Evolutionary conservation across 2,113 vertebrate species (phyloP).

Genomic region (Fregata magnificens): DNA sequence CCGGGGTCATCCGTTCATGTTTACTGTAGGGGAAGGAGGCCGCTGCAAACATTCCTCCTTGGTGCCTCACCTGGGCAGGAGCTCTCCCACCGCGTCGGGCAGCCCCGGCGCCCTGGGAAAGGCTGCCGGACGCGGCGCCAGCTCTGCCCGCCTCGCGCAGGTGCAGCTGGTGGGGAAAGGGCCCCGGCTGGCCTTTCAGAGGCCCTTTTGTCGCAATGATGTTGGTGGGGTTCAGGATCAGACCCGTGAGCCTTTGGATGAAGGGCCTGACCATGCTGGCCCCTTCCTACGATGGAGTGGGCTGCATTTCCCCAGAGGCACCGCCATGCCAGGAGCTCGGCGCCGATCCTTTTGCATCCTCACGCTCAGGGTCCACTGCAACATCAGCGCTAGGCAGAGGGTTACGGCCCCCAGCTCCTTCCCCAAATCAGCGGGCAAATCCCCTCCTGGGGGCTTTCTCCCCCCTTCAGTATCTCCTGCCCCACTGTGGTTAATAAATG

Average conservation of each 20-base stretch:
- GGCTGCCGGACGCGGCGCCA: accelerated
- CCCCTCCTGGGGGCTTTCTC: not conserved
- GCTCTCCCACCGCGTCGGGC: not conserved
- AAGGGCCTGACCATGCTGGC: not conserved
- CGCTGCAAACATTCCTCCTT: not conserved
- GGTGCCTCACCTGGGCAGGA: not conserved
- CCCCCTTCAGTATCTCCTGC: not conserved
- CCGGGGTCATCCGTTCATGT: slow-evolving; percentile 27
- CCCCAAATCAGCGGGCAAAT: not conserved
- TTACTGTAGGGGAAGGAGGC: slow-evolving; percentile 41
- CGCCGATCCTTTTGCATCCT: not conserved
- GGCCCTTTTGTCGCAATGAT: not conserved
- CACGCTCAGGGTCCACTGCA: not conserved
- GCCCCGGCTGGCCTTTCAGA: accelerated
- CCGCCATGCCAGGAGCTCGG: not conserved
- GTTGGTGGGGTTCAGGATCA: not conserved
- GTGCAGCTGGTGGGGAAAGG: not conserved
- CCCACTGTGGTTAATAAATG: accelerated
- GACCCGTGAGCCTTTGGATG: not conserved
- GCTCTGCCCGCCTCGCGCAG: not conserved
- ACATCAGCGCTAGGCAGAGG: not conserved
- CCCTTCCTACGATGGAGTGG: accelerated
- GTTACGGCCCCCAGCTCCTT: not conserved
- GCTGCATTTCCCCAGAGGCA: not conserved
- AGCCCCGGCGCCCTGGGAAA: not conserved